Evolutionary conservation across 2,888 invertebrate species (phyloP), one percentile per base, ranked within the genome.

Genomic region (Tenthredo notha): DNA sequence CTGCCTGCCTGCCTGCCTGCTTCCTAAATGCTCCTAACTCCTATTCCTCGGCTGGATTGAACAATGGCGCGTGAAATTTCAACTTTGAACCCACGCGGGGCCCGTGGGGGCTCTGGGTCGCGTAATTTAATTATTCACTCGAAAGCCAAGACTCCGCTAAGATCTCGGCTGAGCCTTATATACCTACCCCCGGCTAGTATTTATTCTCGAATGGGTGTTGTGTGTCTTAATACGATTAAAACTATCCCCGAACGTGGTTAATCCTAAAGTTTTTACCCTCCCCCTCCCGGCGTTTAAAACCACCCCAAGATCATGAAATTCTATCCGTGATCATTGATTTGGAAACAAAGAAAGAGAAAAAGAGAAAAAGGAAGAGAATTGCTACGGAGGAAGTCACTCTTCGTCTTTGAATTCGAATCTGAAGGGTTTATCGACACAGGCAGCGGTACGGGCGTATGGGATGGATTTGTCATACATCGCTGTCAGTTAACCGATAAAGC

Each of bases 61-160:
- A 92, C 92, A 92, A 92, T 92, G 92, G 92, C 91, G 91, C 91
- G 92, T 92, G 92, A 92, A 92, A 92, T 92, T 92, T 92, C 92
- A 92, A 92, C 92, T 92, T 91, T 91, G 90, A 92, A 91, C 90
- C 90, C 85, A 86, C 86, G 80, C 85, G 67, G 43, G 65, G 72
- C 86, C 82, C 61, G 47, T 65, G 78, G 74, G 86, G 85, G 86
- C 87, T 90, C 88, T 89, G 88, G 89, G 86, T 90, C 90, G 89
- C 90, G 89, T 91, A 90, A 91, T 91, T 91, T 90, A 91, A 92
- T 91, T 92, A 92, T 90, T 90, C 91, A 88, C 89, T 88, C 88
- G 90, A 88, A 87, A 89, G 87, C 87, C 87, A 86, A 88, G 87
- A 87, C 87, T 83, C 84, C 85, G 84, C 47, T 61, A 70, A 83